A percentile compares a stretch with the other conserved stretches of the same genome.
Conservation (phyloP, 2,888 invertebrate species). For the Napeogenes sylphis region DNA sequence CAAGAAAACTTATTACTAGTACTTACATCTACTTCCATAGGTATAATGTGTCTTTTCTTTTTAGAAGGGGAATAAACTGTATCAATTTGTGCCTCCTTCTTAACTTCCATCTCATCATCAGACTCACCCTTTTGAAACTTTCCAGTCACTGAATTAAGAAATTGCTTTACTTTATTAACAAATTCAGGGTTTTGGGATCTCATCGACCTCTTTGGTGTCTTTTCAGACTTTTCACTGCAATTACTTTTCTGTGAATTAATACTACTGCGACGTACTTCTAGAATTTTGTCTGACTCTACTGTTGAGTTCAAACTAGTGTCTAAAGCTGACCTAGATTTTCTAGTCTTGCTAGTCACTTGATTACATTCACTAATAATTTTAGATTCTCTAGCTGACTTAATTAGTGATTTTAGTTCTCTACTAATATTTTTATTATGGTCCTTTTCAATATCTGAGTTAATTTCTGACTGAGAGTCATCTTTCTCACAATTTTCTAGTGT, state of each 20-base stretch:
- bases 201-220: constrained; percentile 70
- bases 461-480: constrained; percentile 53
- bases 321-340: constrained; percentile 63
- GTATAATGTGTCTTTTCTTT: constrained; percentile 38
- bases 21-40: constrained; percentile 32
- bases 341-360: constrained; percentile 70
- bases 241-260: constrained; percentile 58
- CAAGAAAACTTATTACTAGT: background rate
- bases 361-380: constrained; percentile 80
- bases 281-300: constrained; percentile 54
- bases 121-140: constrained; percentile 48
- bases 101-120: constrained; percentile 50
- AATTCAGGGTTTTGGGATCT: constrained; percentile 81
- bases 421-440: constrained; percentile 67
- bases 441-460: constrained; percentile 52
- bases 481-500: constrained; percentile 37
- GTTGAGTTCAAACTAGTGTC: constrained; percentile 68
- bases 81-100: constrained; percentile 42
- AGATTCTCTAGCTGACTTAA: constrained; percentile 82
- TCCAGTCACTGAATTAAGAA: constrained; percentile 75
- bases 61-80: constrained; percentile 34
- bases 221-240: constrained; percentile 62
- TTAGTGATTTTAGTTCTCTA: constrained; percentile 80
- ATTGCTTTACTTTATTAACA: constrained; percentile 79
- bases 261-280: constrained; percentile 53